Base-by-base conservation (phyloP, 2,113 vertebrate species). In the Percopsis transmontana region DNA sequence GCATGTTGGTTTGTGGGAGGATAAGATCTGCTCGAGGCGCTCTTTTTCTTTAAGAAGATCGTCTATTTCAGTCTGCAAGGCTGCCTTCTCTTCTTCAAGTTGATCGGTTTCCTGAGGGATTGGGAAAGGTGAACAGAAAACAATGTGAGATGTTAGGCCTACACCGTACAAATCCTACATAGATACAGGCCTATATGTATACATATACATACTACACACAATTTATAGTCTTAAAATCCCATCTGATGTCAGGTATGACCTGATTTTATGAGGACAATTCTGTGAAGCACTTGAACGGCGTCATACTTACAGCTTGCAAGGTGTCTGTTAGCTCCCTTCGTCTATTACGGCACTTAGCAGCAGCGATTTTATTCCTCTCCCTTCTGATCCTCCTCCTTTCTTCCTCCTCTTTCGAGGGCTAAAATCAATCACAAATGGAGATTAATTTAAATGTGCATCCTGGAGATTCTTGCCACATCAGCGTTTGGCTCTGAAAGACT, bases 351-450 rank as follows among this genome's bases (percentile, higher is more conserved):
- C 97, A 99, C 82, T 98, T 98, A 58, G 96, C 97, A 58, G 97
- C 97, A 80, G 97, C 96, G 85, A 98, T 96, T 89, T 99, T 99
- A 89, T 99, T 99, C 79, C 97, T 94, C 85, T 98, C 97, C 75
- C 96, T 93, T 70, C 96, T 91, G 82, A 99, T 94, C 85, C 90
- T 93, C 80, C 94, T 92, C 83, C 96, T 97, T 59, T 97, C 97
- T 57, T 98, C 97, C 72, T 98, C 97, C 85, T 97, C 97, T 19
- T 95, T 95, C 38, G 95, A 95, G 44, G 96, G 83, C 96, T 99
- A 0, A 64, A 82, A 76, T 71, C 53, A 78, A 79, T 70, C 56
- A 77, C 14, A 75, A 70, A 83, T 65, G 68, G n/a, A 45, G 70
- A 40, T 74, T 3, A 53, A 70, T 57, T 62, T 18, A 73, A 53